These are phyloP conservation scores for Synergus laeviventris DNA, from an alignment of 2,888 invertebrate species.

Conservation along the genomic window DNA sequence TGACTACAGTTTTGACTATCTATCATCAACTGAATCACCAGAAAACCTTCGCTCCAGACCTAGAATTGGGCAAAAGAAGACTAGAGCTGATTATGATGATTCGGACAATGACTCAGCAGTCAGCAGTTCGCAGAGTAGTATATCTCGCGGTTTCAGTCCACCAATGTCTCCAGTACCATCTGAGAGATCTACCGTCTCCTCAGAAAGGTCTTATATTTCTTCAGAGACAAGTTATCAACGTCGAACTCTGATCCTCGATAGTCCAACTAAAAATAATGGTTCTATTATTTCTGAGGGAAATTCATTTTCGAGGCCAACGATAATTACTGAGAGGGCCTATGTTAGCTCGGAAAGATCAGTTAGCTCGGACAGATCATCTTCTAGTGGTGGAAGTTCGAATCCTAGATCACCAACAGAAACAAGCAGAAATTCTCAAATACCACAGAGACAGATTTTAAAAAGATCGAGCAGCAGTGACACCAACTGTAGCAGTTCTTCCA, in stretches of 20 bases:
- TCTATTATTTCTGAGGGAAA: conserved; percentile 44
- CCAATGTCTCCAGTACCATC: conserved; percentile 84
- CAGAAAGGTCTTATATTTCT: conserved; percentile 78
- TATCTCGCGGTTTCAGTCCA: conserved; percentile 86
- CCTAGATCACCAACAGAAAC: conserved; percentile 56
- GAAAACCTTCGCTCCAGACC: conserved; percentile 60
- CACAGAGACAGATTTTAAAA: conserved; percentile 77
- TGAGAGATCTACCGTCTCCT: conserved; percentile 75
- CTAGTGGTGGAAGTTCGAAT: conserved; percentile 76
- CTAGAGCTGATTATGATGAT: conserved; percentile 79
- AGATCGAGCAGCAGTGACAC: conserved; percentile 86
- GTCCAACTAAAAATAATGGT: conserved; percentile 6
- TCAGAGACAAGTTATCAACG: conserved; percentile 75
- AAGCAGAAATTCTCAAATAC: conserved; percentile 60
- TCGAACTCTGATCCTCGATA: conserved; percentile 56
- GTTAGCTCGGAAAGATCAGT: conserved; percentile 70
- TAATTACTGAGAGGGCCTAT: conserved; percentile 51
- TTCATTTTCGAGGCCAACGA: conserved; percentile 42
- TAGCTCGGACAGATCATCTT: conserved; percentile 75
- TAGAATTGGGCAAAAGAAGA: conserved; percentile 65
- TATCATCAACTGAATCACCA: conserved; percentile 70
- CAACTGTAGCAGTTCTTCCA: conserved; percentile 84
- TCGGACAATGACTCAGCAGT: conserved; percentile 93
- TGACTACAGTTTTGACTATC: conserved; percentile 79
- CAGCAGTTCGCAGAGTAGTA: conserved; percentile 88